Base-by-base conservation (phyloP, 2,888 invertebrate species). In the Eristalinus aeneus region DNA sequence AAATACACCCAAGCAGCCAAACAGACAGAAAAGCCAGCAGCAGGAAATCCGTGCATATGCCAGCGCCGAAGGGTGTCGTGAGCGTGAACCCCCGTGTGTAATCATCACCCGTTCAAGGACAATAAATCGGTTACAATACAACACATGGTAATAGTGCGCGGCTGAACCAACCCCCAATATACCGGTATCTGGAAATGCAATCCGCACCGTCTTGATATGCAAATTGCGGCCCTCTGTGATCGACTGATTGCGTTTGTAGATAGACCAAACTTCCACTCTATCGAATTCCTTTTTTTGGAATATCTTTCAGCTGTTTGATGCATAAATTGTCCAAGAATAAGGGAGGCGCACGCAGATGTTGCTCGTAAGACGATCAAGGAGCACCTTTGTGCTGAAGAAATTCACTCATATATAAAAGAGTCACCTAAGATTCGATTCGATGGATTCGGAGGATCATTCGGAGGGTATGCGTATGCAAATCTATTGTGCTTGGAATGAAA, bases 71-170 rank as follows among this genome's bases (percentile, higher is more conserved):
- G 69, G 78, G 78, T 65, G 56, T 23, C 32, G 34, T 27, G 31
- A 56, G 22, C 12, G 10, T n/a, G 58, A 69, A 46, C 78, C 56
- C 73, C 61, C 73, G 46, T 46, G 20, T 78, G 67, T 67, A 72
- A 83, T 83, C 67, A 87, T 82, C 87, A 72, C 75, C 82, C 75
- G 79, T 87, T 83, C 78, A 87, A 79, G 79, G 83, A 83, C 87
- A 87, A 83, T 79, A 67, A 74, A 71, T 86, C 77, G 77, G 77
- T 75, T 67, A 78, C 74, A 82, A 71, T 81, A 58, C 65, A 72
- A 63, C 71, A 67, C 60, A 79, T 75, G 56, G 80, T 80, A 76
- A 80, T 85, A 60, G 71, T 12, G 32, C 20, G 16, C 20, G 16
- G 36, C 31, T 74, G 56, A 56, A 68, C 9, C 32, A 16, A 23